Percentiles rank a stretch among this genome's conserved stretches.
These are phyloP conservation scores for Nomada ferruginata DNA, from an alignment of 2,888 invertebrate genomes.

Conservation along the genomic window DNA sequence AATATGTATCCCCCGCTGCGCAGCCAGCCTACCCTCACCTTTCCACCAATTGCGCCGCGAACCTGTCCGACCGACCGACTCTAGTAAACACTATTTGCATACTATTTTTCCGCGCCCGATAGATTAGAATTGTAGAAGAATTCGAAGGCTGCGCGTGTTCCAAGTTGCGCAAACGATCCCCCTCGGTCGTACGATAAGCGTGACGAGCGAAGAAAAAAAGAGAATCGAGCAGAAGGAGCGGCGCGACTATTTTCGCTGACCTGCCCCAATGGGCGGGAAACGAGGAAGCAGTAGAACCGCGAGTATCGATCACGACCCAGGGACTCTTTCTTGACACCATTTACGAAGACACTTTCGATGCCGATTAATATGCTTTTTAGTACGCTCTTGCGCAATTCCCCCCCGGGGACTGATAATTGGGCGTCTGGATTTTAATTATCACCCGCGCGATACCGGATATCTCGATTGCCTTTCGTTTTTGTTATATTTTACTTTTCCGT, in stretches of 20 bases:
- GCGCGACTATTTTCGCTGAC: constrained; percentile 15
- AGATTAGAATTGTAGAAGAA: too few relatives aligned
- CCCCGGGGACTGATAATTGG: too few relatives aligned
- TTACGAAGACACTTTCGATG: neutral
- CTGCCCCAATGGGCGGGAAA: constrained; percentile 15
- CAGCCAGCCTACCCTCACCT: neutral
- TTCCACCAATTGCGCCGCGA: neutral
- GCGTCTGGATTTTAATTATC: too few relatives aligned
- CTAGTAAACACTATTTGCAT: neutral
- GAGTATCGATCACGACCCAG: neutral
- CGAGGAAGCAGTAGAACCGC: constrained; percentile 6
- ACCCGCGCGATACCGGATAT: too few relatives aligned
- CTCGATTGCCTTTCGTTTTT: too few relatives aligned
- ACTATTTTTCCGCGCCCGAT: too few relatives aligned
- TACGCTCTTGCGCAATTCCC: too few relatives aligned
- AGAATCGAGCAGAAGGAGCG: neutral
- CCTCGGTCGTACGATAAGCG: too few relatives aligned
- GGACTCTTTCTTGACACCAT: constrained; percentile 8
- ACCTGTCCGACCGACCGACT: too few relatives aligned
- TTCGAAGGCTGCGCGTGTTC: too few relatives aligned
- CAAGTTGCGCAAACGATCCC: neutral
- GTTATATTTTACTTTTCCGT: too few relatives aligned
- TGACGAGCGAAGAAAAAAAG: neutral
- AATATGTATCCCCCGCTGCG: neutral
- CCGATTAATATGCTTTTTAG: neutral